Evolutionary conservation across 2,888 invertebrate genomes (phyloP).

Genomic region (Cerastis rubricosa): DNA sequence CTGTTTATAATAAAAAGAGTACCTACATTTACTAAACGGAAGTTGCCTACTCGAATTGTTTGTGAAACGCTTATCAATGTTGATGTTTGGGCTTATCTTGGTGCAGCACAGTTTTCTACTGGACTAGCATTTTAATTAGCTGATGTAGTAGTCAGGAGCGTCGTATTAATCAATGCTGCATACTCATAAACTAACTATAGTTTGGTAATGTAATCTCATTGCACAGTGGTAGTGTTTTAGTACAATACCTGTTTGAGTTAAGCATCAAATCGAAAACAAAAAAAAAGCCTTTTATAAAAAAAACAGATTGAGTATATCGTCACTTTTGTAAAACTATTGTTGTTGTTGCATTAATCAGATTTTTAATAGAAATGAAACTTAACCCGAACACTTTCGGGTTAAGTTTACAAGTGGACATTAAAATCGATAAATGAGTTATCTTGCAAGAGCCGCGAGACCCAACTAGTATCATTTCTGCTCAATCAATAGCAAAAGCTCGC

Average conservation of each 20-base stretch:
- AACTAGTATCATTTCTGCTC: background rate
- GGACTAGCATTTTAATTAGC: conserved; percentile 53
- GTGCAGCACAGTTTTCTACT: conserved; percentile 43
- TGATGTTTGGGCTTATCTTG: conserved; percentile 42
- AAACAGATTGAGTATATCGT: background rate
- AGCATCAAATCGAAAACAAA: too few relatives aligned
- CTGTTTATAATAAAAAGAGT: background rate
- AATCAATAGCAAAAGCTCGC: background rate
- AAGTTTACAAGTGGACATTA: background rate
- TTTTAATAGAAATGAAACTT: background rate
- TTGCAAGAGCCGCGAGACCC: background rate
- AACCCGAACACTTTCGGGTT: too few relatives aligned
- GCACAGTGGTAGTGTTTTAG: background rate
- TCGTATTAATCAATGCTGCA: conserved; percentile 34
- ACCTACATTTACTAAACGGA: conserved; percentile 2
- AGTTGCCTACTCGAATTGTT: conserved; percentile 1
- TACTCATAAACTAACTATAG: conserved; percentile 10
- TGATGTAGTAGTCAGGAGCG: conserved; percentile 6
- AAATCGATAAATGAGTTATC: background rate
- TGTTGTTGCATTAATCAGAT: background rate
- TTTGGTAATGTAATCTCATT: background rate
- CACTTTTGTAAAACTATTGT: background rate
- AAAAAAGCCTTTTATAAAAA: background rate
- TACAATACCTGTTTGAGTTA: background rate
- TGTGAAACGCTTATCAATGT: conserved; percentile 40